Percentiles rank a stretch among this genome's conserved stretches.
Conservation (phyloP, 2,888 invertebrate species). For the Synergus umbraculus region DNA sequence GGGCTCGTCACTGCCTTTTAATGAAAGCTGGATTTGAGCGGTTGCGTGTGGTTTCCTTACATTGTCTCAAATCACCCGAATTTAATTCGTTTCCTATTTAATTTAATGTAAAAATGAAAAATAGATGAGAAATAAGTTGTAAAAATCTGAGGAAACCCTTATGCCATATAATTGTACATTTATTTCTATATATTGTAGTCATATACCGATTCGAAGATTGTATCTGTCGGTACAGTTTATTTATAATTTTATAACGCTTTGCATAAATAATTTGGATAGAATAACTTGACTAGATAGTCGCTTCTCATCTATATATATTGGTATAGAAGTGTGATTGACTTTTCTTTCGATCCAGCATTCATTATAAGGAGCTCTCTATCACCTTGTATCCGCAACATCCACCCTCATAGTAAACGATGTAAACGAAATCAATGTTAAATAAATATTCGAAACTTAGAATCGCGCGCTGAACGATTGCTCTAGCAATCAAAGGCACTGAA, state of each 20-base stretch:
- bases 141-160: background rate
- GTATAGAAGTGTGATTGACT: background rate
- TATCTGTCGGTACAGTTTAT: background rate
- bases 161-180: background rate
- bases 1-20: conserved; percentile 46
- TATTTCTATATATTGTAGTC: background rate
- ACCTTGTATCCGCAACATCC: background rate
- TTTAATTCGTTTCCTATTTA: background rate
- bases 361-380: background rate
- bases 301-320: background rate
- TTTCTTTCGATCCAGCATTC: background rate
- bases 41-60: background rate
- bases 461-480: conserved; percentile 42
- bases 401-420: background rate
- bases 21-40: conserved; percentile 5
- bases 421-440: background rate
- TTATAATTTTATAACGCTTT: background rate
- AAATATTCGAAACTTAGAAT: conserved; percentile 50
- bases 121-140: background rate
- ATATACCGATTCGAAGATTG: background rate
- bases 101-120: background rate
- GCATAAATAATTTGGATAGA: background rate
- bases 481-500: conserved; percentile 42
- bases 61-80: background rate
- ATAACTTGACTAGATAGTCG: background rate